Percentiles rank a stretch among this genome's conserved stretches.
Conservation (phyloP, 2,113 vertebrate species). For the Brachyistius frenatus region DNA sequence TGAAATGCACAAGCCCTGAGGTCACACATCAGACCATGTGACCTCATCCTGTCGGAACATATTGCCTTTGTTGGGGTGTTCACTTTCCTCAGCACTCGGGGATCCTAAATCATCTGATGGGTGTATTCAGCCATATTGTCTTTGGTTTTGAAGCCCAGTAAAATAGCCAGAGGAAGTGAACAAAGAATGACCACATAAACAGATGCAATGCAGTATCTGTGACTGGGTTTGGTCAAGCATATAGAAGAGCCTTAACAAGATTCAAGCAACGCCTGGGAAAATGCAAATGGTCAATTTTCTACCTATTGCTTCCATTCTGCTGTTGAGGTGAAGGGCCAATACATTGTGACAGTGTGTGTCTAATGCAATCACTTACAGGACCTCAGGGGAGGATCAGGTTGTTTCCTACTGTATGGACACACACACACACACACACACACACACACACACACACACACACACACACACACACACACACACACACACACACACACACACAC, state of each 20-base stretch:
- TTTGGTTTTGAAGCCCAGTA: slow-evolving; percentile 22
- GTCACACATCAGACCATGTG: slow-evolving; percentile 8
- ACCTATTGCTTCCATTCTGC: slow-evolving; percentile 6
- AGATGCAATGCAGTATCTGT: neutral
- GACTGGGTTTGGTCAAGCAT: slow-evolving; percentile 22
- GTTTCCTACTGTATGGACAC: no score
- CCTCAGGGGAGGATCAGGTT: no score
- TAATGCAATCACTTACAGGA: no score
- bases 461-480: no score
- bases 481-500: no score
- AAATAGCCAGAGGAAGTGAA: slow-evolving; percentile 25
- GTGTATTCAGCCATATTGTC: slow-evolving; percentile 34
- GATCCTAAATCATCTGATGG: slow-evolving; percentile 40
- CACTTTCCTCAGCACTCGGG: slow-evolving; percentile 21
- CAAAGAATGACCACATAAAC: neutral
- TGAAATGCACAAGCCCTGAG: slow-evolving; percentile 20
- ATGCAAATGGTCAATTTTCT: slow-evolving; percentile 9
- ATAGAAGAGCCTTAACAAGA: neutral
- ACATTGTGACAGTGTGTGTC: no score
- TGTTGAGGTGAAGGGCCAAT: neutral
- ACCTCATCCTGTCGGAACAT: slow-evolving; percentile 27
- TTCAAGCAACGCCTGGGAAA: neutral
- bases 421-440: no score
- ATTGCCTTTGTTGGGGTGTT: slow-evolving; percentile 2
- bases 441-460: no score